A percentile compares a stretch with the other conserved stretches of the same genome.
phyloP scores from a whole-genome alignment of 2,888 invertebrate species.

The Morpho deidamia region DNA sequence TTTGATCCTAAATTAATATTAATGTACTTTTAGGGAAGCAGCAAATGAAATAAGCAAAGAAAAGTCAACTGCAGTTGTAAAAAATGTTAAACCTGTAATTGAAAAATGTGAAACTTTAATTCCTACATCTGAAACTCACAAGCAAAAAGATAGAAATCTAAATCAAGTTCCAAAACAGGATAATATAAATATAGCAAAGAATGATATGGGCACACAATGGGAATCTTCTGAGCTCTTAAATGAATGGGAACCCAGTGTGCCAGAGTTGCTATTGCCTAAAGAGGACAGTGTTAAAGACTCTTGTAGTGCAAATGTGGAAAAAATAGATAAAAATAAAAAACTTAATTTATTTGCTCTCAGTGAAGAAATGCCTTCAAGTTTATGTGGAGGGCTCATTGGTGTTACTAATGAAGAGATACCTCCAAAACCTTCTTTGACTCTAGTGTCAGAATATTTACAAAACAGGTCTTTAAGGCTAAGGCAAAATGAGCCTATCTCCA shows the following conservation, averaged over 20 bases:
- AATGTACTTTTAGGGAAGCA: conserved; percentile 43
- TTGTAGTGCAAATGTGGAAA: conserved; percentile 32
- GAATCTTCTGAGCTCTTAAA: conserved; percentile 43
- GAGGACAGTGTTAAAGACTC: conserved; percentile 44
- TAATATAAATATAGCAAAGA: conserved; percentile 31
- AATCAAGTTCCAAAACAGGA: conserved; percentile 23
- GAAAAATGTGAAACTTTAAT: conserved; percentile 29
- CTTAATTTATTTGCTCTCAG: conserved; percentile 64
- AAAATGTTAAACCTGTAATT: conserved; percentile 25
- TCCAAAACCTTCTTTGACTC: conserved; percentile 47
- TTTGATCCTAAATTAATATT: too few species aligned
- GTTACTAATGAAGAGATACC: conserved; percentile 32
- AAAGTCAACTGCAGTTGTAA: conserved; percentile 36
- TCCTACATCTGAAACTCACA: conserved; percentile 23
- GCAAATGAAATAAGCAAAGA: conserved; percentile 67
- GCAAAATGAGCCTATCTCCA: conserved; percentile 35
- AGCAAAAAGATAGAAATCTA: conserved; percentile 23
- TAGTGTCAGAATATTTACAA: conserved; percentile 64
- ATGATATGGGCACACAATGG: conserved; percentile 66
- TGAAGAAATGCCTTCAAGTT: conserved; percentile 64
- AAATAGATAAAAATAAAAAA: conserved; percentile 45
- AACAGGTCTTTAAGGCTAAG: conserved; percentile 55
- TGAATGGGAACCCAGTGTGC: conserved; percentile 53
- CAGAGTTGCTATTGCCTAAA: conserved; percentile 43
- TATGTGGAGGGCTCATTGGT: conserved; percentile 43